Conservation (phyloP, 2,888 invertebrate genomes). For the Sturmia bella region DNA sequence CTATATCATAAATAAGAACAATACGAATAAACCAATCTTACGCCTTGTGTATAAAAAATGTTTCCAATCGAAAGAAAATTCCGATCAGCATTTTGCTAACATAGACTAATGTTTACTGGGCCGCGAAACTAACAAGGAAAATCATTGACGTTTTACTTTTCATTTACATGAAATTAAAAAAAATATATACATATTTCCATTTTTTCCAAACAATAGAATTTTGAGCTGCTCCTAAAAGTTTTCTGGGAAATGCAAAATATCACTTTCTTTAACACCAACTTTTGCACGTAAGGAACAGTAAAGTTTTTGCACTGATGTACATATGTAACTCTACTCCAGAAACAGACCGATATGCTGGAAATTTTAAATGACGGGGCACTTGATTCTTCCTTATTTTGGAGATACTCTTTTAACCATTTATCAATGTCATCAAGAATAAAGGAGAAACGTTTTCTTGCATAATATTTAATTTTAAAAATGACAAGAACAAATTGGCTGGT, state of each 20-base stretch:
- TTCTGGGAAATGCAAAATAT: slow-evolving; percentile 22
- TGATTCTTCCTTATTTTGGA: slow-evolving; percentile 28
- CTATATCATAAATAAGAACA: too few relatives aligned
- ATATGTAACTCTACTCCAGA: neutral
- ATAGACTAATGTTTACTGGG: too few relatives aligned
- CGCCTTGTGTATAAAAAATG: too few relatives aligned
- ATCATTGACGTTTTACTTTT: too few relatives aligned
- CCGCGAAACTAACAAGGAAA: too few relatives aligned
- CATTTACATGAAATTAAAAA: too few relatives aligned
- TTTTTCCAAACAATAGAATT: slow-evolving; percentile 22
- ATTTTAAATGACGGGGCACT: slow-evolving; percentile 5
- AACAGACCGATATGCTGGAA: neutral
- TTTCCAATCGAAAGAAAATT: too few relatives aligned
- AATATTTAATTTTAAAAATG: slow-evolving; percentile 27
- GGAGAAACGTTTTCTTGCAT: slow-evolving; percentile 40
- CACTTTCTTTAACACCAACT: slow-evolving; percentile 26
- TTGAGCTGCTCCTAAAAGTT: slow-evolving; percentile 32
- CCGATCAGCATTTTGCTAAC: too few relatives aligned
- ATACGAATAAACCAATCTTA: too few relatives aligned
- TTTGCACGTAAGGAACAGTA: slow-evolving; percentile 24
- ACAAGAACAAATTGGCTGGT: slow-evolving; percentile 15
- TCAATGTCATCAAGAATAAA: slow-evolving; percentile 66
- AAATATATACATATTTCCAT: neutral
- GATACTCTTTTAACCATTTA: slow-evolving; percentile 65
- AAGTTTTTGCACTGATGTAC: neutral